Base-by-base conservation (phyloP, 2,797 vertebrate genomes). In the Odontamblyopus lacepedii region DNA sequence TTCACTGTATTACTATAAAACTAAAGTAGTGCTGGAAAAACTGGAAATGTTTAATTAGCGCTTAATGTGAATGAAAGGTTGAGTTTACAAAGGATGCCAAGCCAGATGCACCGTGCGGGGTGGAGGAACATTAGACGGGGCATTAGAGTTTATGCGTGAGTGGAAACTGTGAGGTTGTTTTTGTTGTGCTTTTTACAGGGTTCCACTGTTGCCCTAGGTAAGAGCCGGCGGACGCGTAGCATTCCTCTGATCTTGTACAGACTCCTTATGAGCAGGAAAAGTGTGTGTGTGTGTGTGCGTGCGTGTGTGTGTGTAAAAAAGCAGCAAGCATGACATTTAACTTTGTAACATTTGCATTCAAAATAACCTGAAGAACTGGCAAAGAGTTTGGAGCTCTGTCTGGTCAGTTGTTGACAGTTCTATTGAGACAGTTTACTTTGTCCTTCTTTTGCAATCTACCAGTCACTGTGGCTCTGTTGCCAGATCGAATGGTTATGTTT, bases 121-220 rank as follows among this genome's bases (percentile, higher is more conserved):
- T 1, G 63, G 69, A 76, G 82, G 77, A 78, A 81, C 77, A 80
- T 89, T 85, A 85, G 87, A 87, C 56, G 75, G 78, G 1, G 75
- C 80, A 85, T 90, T 87, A 84, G 86, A 87, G 74, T 89, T 90
- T 85, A 88, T 83, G 83, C 78, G 83, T 75, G 80, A 89, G 83
- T 89, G 88, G 88, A 89, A 91, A 89, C 81, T 89, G 85, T 68
- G 78, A 83, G 71, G 53, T 84, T 84, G 84, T 84, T 87, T 86
- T 82, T 83, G 80, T 85, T 83, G 74, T 82, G 71, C 32, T 67
- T 88, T 90, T 91, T 90, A 89, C 79, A 76, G 83, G 83, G 82
- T 81, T 87, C 67, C 50, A 53, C 78, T 72, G 69, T 85, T 75
- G 83, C 79, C 84, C 83, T 80, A 86, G 85, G 85, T 87, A 78